Evolutionary conservation across 2,888 invertebrate genomes (phyloP).

Genomic region (Dyspetes luteomarginatus): DNA sequence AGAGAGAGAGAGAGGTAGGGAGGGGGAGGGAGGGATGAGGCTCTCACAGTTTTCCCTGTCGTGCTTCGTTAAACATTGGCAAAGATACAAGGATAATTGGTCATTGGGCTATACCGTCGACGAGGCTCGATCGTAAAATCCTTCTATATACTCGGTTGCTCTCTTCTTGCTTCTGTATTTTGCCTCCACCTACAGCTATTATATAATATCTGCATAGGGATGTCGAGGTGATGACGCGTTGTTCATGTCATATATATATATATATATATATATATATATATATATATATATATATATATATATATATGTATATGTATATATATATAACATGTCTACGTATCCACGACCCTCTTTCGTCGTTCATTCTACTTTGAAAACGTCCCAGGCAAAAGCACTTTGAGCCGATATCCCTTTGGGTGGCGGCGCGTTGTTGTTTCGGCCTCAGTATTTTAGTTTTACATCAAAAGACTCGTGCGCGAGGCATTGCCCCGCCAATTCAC

Average conservation of each 20-base stretch:
- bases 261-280: background rate
- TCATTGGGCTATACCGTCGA: constrained; percentile 80
- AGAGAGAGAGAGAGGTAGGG: constrained; percentile 49
- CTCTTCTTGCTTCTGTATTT: background rate
- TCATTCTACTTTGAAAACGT: constrained; percentile 63
- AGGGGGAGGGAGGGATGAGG: constrained; percentile 55
- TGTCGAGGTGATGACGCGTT: constrained; percentile 41
- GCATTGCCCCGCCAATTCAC: constrained; percentile 78
- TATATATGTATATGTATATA: background rate
- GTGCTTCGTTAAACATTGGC: constrained; percentile 81
- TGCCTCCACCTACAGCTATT: constrained; percentile 70
- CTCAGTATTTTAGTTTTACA: constrained; percentile 82
- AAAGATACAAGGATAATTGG: constrained; percentile 83
- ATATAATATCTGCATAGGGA: constrained; percentile 11
- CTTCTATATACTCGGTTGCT: constrained; percentile 44
- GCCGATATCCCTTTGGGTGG: constrained; percentile 81
- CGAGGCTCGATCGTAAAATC: constrained; percentile 64
- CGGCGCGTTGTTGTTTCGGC: constrained; percentile 80
- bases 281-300: background rate
- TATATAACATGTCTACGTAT: background rate
- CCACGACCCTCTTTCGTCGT: constrained; percentile 41
- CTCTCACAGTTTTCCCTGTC: constrained; percentile 74
- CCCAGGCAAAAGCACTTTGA: constrained; percentile 79
- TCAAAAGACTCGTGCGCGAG: constrained; percentile 78
- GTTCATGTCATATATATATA: constrained; percentile 1